Evolutionary conservation across 2,113 vertebrate genomes (phyloP), one percentile per base, ranked within the genome.

Genomic region (Hucho hucho): DNA sequence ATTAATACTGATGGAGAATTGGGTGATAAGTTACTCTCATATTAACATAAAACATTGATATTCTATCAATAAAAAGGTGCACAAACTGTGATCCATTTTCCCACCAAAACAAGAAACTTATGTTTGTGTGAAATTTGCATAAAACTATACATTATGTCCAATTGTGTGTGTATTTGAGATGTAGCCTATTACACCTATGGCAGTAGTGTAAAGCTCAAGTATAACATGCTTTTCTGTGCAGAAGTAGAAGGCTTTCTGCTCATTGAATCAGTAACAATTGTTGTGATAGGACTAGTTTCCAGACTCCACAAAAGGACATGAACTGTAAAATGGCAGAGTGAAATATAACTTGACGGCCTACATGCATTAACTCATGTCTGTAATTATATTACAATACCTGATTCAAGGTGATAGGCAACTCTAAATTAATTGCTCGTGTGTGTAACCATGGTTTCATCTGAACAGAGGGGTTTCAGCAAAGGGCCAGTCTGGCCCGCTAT

Each of bases 341-440:
- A 68, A 74, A 71, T 22, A 64, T 12, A 72, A 84, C 22, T 32
- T 74, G 0, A 20, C 9, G 9, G 37, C 9, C 37, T 61, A 43
- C 1, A 20, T n/a, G 14, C 4, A 25, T 26, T 65, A n/a, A 1
- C 25, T 67, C 16, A 75, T 0, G 6, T 37, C 37, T 37, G 37
- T 3, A 43, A 43, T 68, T 13, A 37, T n/a, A 68, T 32, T 20
- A 20, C 25, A 43, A 9, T 64, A 64, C 4, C 29, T 46, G 12
- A 46, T 73, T 66, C 24, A 4, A 67, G 64, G 46, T 26, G 47
- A 77, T 47, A 72, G 22, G 58, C n/a, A n/a, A n/a, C 58, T 61
- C 58, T 24, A 61, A 61, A 24, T 61, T 1, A 47, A 56, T 22
- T 20, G 68, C 12, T 3, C 20, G 64, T 2, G 37, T 25, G 43